phyloP scores from a whole-genome alignment of 2,113 vertebrate genomes.

The Caranx ignobilis region DNA sequence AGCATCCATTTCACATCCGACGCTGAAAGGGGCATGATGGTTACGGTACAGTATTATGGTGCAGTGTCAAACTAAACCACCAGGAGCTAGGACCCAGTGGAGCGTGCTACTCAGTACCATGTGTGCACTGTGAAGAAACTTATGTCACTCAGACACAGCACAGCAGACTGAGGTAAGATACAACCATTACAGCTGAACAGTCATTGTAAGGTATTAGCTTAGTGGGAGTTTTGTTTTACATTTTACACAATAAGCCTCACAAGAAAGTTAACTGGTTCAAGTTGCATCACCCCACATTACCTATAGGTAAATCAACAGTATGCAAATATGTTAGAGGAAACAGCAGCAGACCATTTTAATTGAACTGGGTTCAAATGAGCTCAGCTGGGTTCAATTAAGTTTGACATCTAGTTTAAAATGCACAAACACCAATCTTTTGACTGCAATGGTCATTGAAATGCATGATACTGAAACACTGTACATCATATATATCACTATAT shows the following conservation, averaged over 20 bases:
- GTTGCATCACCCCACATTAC: no score
- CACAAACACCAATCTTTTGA: not conserved
- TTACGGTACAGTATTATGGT: not conserved
- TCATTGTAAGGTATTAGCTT: not conserved
- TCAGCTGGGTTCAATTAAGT: not conserved
- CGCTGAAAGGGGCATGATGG: not conserved
- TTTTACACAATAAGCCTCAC: not conserved
- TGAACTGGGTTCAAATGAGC: not conserved
- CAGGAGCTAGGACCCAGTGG: constrained; percentile 18
- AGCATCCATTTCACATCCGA: not conserved
- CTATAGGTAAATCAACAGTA: no score
- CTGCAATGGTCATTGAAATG: no score
- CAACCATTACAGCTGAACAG: no score
- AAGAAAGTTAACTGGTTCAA: not conserved
- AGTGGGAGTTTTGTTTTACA: not conserved
- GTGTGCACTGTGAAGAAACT: constrained; percentile 5
- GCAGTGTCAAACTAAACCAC: not conserved
- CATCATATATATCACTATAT: not conserved
- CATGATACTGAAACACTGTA: not conserved
- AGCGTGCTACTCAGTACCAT: constrained; percentile 18
- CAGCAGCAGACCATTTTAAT: not conserved
- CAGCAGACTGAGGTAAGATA: not conserved
- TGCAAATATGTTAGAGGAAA: no score
- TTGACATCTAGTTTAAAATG: not conserved
- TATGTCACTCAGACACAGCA: not conserved